A percentile compares a stretch with the other conserved stretches of the same genome.
Evolutionary conservation across 2,797 vertebrate species (phyloP).

Genomic region (Pelochelys cantorii): DNA sequence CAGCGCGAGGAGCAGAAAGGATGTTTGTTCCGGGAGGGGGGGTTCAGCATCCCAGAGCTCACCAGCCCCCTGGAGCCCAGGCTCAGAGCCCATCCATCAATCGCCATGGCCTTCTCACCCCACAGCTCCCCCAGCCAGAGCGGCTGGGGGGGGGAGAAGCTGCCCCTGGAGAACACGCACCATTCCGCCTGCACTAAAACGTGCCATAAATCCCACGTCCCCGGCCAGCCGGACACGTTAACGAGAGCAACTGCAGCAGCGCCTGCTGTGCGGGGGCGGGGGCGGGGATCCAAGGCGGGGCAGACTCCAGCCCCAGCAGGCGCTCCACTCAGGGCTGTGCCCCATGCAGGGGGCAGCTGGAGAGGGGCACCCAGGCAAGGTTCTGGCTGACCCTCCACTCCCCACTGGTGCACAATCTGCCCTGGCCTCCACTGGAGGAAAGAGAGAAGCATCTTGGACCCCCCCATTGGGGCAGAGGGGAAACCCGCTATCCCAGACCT

Average conservation of each 20-base stretch:
- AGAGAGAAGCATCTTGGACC: too few relatives aligned
- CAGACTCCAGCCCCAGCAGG: not conserved
- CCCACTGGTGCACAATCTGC: too few relatives aligned
- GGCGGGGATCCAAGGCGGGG: not conserved
- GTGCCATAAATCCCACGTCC: conserved; percentile 44
- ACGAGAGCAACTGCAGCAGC: conserved; percentile 52
- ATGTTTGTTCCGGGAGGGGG: not conserved
- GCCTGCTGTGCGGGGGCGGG: accelerated
- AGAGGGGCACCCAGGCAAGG: not conserved
- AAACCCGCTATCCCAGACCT: too few relatives aligned
- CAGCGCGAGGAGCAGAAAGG: not conserved
- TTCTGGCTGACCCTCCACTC: not conserved
- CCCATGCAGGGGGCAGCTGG: too few relatives aligned
- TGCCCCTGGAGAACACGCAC: conserved; percentile 25
- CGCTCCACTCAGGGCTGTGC: accelerated
- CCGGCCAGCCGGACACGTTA: conserved; percentile 57
- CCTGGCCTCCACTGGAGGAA: too few relatives aligned
- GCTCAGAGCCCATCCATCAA: not conserved
- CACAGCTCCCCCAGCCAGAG: not conserved
- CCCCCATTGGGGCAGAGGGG: too few relatives aligned
- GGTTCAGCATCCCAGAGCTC: not conserved
- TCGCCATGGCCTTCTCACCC: not conserved
- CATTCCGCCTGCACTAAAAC: not conserved
- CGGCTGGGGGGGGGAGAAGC: conserved; percentile 7
- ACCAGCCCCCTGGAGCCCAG: too few relatives aligned